Conservation (phyloP, 2,113 vertebrate species). For the Psephotus haematonotus region DNA sequence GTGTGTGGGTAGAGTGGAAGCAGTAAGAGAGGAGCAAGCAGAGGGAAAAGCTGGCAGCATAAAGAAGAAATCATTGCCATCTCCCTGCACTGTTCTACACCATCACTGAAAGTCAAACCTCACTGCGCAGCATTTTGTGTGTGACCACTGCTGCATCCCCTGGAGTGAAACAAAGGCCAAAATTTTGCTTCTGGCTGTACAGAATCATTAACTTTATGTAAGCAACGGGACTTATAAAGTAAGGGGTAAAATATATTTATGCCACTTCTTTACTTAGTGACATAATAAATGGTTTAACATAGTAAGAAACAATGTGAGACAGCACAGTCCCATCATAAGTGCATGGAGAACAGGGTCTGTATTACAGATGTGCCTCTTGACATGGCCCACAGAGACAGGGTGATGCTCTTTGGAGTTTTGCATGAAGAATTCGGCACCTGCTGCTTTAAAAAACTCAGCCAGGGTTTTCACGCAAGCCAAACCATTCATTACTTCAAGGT, state of each 20-base stretch:
- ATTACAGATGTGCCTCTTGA: not conserved
- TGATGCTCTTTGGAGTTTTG: accelerated
- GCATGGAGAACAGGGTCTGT: accelerated
- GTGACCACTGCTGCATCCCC: not conserved
- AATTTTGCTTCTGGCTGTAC: not conserved
- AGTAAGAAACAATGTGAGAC: not conserved
- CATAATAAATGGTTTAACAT: not conserved
- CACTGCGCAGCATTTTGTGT: accelerated
- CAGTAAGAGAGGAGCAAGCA: not conserved
- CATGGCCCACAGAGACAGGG: no score
- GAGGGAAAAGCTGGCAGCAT: not conserved
- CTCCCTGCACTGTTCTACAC: not conserved
- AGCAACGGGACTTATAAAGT: not conserved
- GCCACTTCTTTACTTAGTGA: not conserved
- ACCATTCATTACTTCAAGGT: not conserved
- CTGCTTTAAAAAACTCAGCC: not conserved
- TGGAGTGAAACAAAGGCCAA: not conserved
- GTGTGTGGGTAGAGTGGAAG: not conserved
- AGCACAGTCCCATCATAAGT: no score
- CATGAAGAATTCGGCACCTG: not conserved
- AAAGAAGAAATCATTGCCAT: not conserved
- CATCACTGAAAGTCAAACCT: not conserved
- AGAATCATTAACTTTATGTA: not conserved
- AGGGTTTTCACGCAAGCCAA: accelerated
- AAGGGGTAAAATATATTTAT: not conserved